phyloP scores from a whole-genome alignment of 2,888 invertebrate species.

The Lepidocyrtoides sp. region DNA sequence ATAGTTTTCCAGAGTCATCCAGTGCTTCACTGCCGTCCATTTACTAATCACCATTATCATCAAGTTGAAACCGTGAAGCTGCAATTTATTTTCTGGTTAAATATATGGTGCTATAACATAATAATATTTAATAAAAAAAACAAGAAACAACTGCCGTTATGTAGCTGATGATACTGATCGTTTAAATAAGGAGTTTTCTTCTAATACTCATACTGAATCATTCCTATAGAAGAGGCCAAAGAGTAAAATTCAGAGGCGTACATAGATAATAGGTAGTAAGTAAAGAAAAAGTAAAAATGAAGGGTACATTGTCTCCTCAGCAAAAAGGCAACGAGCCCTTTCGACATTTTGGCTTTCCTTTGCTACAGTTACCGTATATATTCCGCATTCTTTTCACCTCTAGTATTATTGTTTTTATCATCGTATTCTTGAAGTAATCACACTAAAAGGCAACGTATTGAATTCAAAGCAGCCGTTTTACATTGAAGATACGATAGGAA shows the following conservation, averaged over 20 bases:
- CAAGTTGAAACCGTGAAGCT: conserved; percentile 41
- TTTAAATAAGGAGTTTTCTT: too few species aligned
- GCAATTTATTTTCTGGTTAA: conserved; percentile 67
- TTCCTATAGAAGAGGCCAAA: too few species aligned
- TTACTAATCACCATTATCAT: conserved; percentile 74
- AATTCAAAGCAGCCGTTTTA: conserved; percentile 5
- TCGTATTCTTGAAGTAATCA: conserved; percentile 63
- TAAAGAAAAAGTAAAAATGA: too few species aligned
- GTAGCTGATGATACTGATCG: neutral
- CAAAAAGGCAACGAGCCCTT: too few species aligned
- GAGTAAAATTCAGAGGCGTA: too few species aligned
- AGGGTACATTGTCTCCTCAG: too few species aligned
- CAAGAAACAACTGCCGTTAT: neutral
- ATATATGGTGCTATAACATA: conserved; percentile 16
- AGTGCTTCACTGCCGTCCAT: conserved; percentile 9
- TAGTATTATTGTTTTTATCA: conserved; percentile 49
- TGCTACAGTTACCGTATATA: too few species aligned
- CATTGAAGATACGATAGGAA: neutral
- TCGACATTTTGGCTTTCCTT: neutral
- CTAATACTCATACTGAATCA: too few species aligned
- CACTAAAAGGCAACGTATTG: conserved; percentile 10
- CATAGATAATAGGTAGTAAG: too few species aligned
- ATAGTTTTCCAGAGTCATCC: conserved; percentile 43
- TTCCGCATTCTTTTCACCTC: conserved; percentile 5
- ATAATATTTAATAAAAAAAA: neutral